Percentiles rank a stretch among this genome's conserved stretches.
phyloP scores from a whole-genome alignment of 35 echinoderm and acorn worm species.

The Anneissia japonica region DNA sequence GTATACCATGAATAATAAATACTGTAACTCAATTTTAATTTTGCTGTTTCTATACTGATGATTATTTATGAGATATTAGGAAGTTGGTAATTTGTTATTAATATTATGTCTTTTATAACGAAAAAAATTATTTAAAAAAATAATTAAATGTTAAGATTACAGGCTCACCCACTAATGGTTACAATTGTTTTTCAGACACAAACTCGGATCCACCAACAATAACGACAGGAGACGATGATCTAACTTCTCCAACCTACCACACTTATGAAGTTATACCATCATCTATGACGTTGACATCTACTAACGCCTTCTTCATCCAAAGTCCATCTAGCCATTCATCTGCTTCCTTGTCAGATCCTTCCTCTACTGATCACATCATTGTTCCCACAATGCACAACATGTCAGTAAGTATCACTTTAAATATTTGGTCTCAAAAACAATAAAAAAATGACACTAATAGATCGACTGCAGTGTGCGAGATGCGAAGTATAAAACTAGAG shows the following conservation, averaged over 20 bases:
- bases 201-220: neutral
- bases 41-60: too few relatives aligned
- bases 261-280: slow-evolving; percentile 8
- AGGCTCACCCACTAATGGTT: neutral
- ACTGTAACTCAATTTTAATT: too few relatives aligned
- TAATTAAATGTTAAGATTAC: too few relatives aligned
- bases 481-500: too few relatives aligned
- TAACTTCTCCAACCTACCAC: neutral
- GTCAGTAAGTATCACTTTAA: slow-evolving; percentile 5
- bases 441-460: too few relatives aligned
- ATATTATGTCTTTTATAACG: too few relatives aligned
- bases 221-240: neutral
- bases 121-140: too few relatives aligned
- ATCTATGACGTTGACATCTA: slow-evolving; percentile 1
- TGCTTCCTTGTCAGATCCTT: neutral
- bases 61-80: too few relatives aligned
- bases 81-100: too few relatives aligned
- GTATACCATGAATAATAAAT: too few relatives aligned
- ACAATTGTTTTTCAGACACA: neutral
- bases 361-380: slow-evolving; percentile 6
- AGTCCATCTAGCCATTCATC: neutral
- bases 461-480: too few relatives aligned
- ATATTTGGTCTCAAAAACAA: too few relatives aligned
- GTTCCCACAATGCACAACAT: neutral
- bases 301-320: slow-evolving; percentile 8